Evolutionary conservation across 2,113 vertebrate genomes (phyloP).

Genomic region (Mobula hypostoma): DNA sequence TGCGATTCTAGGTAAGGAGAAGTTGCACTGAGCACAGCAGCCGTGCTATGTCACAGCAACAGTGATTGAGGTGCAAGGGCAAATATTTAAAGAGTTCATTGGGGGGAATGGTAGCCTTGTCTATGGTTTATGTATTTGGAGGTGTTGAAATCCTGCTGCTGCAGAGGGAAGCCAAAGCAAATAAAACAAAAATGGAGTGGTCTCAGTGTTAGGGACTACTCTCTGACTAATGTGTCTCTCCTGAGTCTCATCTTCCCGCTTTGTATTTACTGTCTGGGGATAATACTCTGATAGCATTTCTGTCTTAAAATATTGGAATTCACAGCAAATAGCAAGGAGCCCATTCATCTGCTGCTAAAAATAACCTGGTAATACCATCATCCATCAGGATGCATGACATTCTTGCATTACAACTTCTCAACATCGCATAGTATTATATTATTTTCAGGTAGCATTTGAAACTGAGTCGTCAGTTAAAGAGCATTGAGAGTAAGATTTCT

Average conservation of each 20-base stretch:
- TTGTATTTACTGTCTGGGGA: background rate
- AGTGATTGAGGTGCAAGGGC: conserved; percentile 9
- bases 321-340: background rate
- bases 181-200: background rate
- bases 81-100: conserved; percentile 24
- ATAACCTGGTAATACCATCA: conserved; percentile 22
- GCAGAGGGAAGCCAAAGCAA: background rate
- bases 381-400: background rate
- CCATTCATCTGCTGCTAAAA: conserved; percentile 14
- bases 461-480: background rate
- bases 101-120: background rate
- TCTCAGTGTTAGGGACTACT: background rate
- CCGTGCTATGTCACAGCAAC: background rate
- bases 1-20: no score
- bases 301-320: conserved; percentile 6
- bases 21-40: background rate
- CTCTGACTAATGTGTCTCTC: background rate
- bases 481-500: background rate
- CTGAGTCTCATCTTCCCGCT: background rate
- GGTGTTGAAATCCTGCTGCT: background rate
- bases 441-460: background rate
- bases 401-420: conserved; percentile 16
- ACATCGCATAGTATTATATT: background rate
- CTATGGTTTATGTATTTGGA: background rate
- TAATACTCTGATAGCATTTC: background rate